Percentiles rank a stretch among this genome's conserved stretches.
Conservation (phyloP, 2,888 invertebrate species). For the Eulithis prunata region DNA sequence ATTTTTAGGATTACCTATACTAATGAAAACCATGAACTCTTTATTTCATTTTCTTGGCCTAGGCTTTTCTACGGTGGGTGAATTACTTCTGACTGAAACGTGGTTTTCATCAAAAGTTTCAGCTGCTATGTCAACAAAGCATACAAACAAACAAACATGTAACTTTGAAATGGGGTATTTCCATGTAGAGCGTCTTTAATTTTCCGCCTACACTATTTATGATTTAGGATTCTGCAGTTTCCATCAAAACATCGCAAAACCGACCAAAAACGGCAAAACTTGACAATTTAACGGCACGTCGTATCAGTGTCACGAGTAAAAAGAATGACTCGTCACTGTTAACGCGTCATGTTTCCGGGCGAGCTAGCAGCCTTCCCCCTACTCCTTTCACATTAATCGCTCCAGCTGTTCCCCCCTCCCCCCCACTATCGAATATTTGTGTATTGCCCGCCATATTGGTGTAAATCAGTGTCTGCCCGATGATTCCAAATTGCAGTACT, state of each 20-base stretch:
- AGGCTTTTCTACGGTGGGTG: too few relatives aligned
- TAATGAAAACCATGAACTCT: too few relatives aligned
- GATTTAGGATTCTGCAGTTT: not conserved
- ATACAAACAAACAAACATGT: too few relatives aligned
- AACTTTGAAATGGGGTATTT: too few relatives aligned
- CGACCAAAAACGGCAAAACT: slow-evolving; percentile 2
- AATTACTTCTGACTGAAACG: not conserved
- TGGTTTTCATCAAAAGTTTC: too few relatives aligned
- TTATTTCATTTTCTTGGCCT: too few relatives aligned
- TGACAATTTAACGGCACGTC: slow-evolving; percentile 7
- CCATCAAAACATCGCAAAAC: not conserved
- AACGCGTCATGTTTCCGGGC: slow-evolving; percentile 40
- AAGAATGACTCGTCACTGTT: slow-evolving; percentile 35
- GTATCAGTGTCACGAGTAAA: slow-evolving; percentile 20
- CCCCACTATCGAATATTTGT: slow-evolving; percentile 43
- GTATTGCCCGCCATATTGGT: slow-evolving; percentile 41
- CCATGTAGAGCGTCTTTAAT: not conserved
- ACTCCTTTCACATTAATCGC: slow-evolving; percentile 42
- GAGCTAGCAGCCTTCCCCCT: slow-evolving; percentile 30
- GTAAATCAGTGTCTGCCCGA: slow-evolving; percentile 37
- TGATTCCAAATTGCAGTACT: slow-evolving; percentile 31
- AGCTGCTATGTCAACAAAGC: too few relatives aligned
- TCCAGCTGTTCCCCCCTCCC: slow-evolving; percentile 32
- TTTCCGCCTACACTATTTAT: not conserved
- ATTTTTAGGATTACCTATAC: not conserved